These are phyloP conservation scores for Sphaerophoria taeniata DNA, from an alignment of 2,888 invertebrate species.

Conservation along the genomic window DNA sequence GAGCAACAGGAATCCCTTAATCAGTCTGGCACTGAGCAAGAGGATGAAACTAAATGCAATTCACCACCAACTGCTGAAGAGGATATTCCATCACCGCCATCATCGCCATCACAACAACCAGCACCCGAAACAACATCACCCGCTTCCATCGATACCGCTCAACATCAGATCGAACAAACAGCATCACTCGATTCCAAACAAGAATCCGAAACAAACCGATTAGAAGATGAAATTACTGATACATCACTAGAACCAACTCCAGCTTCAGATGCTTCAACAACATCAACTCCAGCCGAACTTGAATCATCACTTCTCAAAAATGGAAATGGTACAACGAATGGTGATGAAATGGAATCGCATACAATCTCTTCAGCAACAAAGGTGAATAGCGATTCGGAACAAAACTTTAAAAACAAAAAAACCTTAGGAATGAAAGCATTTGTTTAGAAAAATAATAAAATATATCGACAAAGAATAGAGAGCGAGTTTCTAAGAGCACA, in stretches of 20 bases:
- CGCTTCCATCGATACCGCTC: constrained; percentile 56
- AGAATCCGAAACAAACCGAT: constrained; percentile 59
- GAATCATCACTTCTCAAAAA: constrained; percentile 50
- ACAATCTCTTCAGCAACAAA: constrained; percentile 72
- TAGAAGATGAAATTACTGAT: constrained; percentile 30
- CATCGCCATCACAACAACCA: constrained; percentile 62
- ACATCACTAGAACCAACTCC: constrained; percentile 58
- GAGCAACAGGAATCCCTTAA: constrained; percentile 40
- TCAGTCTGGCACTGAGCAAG: constrained; percentile 57
- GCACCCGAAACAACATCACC: constrained; percentile 54
- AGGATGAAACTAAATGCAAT: constrained; percentile 70
- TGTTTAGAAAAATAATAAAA: constrained; percentile 56
- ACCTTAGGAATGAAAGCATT: constrained; percentile 72
- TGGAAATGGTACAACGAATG: constrained; percentile 67
- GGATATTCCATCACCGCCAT: constrained; percentile 59
- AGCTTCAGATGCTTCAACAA: constrained; percentile 3
- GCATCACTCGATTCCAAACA: constrained; percentile 53
- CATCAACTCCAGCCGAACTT: constrained; percentile 13
- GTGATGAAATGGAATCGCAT: constrained; percentile 68
- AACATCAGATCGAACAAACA: constrained; percentile 36
- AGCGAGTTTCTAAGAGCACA: constrained; percentile 61
- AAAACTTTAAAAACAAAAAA: constrained; percentile 30
- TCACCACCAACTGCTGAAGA: constrained; percentile 73
- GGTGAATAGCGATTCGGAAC: constrained; percentile 73
- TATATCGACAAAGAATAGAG: constrained; percentile 70